These are phyloP conservation scores for Stigmatopora nigra DNA, from an alignment of 2,113 vertebrate genomes.

Conservation along the genomic window DNA sequence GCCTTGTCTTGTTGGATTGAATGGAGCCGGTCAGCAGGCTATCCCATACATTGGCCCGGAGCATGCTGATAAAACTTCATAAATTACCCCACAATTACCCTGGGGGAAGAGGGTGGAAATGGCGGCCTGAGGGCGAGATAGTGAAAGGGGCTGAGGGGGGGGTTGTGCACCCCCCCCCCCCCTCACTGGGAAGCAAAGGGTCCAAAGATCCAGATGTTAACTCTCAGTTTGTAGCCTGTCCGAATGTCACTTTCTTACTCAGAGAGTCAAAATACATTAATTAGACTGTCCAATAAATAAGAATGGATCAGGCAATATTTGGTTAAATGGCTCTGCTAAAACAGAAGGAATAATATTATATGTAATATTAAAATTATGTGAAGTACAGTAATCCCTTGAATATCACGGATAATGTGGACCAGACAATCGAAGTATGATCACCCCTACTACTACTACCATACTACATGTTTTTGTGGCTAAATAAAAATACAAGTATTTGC, in stretches of 20 bases:
- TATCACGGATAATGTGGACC: too few relatives aligned
- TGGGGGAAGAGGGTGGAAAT: constrained; percentile 46
- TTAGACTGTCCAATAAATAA: background rate
- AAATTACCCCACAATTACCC: constrained; percentile 73
- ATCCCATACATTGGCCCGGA: constrained; percentile 63
- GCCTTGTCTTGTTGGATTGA: constrained; percentile 55
- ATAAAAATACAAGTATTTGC: too few relatives aligned
- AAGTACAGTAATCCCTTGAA: too few relatives aligned
- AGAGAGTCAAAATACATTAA: constrained; percentile 12
- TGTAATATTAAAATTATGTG: too few relatives aligned
- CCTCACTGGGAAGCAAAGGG: constrained; percentile 37
- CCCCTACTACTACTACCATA: too few relatives aligned
- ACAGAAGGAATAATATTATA: too few relatives aligned
- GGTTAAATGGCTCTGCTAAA: too few relatives aligned
- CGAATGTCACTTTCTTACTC: constrained; percentile 18
- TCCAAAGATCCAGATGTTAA: constrained; percentile 54
- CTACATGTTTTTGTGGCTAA: too few relatives aligned
- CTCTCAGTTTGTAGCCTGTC: constrained; percentile 45
- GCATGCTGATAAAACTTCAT: constrained; percentile 70
- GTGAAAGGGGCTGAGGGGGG: constrained; percentile 50
- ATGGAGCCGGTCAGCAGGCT: constrained; percentile 69
- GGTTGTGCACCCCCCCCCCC: constrained; percentile 45
- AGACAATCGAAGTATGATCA: too few relatives aligned
- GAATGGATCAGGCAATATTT: too few relatives aligned
- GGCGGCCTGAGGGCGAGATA: constrained; percentile 30